Conservation (phyloP, 2,888 invertebrate species). For the Drosophila koepferae region DNA sequence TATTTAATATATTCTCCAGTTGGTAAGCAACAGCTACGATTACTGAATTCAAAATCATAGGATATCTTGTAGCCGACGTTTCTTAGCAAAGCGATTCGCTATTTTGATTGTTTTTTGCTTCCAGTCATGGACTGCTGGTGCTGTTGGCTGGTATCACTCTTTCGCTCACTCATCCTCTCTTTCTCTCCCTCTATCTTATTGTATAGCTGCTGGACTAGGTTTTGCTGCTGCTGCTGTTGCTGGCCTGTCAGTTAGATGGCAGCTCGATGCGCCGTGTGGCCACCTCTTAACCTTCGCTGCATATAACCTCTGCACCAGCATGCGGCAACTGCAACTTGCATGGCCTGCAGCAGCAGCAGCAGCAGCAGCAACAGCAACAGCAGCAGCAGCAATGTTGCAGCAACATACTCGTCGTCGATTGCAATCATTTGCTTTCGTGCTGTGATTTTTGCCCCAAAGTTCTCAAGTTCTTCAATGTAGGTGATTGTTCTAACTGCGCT, state of each 20-base stretch:
- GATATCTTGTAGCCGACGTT: conserved; percentile 1
- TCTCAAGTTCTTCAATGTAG: conserved; percentile 69
- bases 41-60: background rate
- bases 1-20: background rate
- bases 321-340: conserved; percentile 47
- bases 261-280: conserved; percentile 68
- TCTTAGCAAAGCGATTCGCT: background rate
- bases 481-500: conserved; percentile 67
- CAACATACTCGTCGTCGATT: conserved; percentile 66
- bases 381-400: conserved; percentile 17
- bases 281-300: conserved; percentile 80
- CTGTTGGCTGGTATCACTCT: conserved; percentile 20
- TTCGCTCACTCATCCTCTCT: conserved; percentile 10
- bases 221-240: conserved; percentile 20
- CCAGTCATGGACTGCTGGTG: conserved; percentile 65
- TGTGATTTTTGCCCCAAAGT: conserved; percentile 74
- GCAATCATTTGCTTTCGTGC: conserved; percentile 80
- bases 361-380: conserved; percentile 28
- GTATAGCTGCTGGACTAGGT: background rate
- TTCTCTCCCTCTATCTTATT: background rate
- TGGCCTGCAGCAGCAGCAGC: conserved; percentile 39
- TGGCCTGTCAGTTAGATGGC: conserved; percentile 71
- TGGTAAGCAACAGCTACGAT: background rate
- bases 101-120: conserved; percentile 51
- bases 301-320: conserved; percentile 76